These are phyloP conservation scores for Anneissia japonica DNA, from an alignment of 35 echinoderm and acorn worm species.

Conservation along the genomic window DNA sequence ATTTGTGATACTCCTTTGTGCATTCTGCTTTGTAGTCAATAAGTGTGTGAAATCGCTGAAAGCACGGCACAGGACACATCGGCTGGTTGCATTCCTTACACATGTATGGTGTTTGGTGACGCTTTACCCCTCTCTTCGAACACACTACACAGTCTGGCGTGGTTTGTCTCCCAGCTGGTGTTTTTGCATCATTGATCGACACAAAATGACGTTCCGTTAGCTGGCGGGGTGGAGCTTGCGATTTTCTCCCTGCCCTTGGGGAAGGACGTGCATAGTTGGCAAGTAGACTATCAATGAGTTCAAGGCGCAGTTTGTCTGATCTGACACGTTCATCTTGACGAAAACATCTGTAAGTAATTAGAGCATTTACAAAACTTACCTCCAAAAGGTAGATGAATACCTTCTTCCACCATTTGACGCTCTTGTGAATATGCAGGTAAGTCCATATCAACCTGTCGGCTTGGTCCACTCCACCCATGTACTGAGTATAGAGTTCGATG, in stretches of 20 bases:
- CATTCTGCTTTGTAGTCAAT: neutral
- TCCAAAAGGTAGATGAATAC: slow-evolving; percentile 26
- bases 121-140: neutral
- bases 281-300: neutral
- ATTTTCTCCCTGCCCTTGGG: neutral
- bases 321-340: neutral
- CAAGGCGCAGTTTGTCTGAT: neutral
- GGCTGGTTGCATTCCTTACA: neutral
- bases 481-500: slow-evolving; percentile 39
- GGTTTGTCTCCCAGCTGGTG: neutral
- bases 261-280: neutral
- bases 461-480: slow-evolving; percentile 78
- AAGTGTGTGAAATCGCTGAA: neutral
- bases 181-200: neutral
- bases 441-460: slow-evolving; percentile 39
- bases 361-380: slow-evolving; percentile 19
- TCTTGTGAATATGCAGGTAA: slow-evolving; percentile 39
- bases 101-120: neutral
- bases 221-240: neutral
- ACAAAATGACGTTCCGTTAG: slow-evolving; percentile 15
- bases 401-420: slow-evolving; percentile 56
- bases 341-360: slow-evolving; percentile 1
- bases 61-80: neutral
- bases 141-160: slow-evolving; percentile 18
- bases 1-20: neutral